Percentiles rank a stretch among this genome's conserved stretches.
These are phyloP conservation scores for Aythya baeri DNA, from an alignment of 2,113 vertebrate species.

Conservation along the genomic window DNA sequence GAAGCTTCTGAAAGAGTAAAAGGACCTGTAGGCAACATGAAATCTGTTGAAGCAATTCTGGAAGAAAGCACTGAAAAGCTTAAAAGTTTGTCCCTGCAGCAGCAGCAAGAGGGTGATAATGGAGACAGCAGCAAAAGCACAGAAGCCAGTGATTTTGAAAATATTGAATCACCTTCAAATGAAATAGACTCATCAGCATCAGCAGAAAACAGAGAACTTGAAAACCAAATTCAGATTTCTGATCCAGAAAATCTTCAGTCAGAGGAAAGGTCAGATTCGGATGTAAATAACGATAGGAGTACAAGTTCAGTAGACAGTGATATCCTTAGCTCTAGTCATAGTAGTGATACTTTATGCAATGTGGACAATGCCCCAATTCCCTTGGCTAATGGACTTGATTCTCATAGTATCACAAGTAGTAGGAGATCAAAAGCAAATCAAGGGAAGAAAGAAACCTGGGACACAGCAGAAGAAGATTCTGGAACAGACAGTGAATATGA, in stretches of 20 bases:
- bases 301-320: conserved; percentile 99
- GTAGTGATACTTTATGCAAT: conserved; percentile 97
- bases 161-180: conserved; percentile 90
- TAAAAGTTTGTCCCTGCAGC: conserved; percentile 92
- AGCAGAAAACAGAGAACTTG: conserved; percentile 88
- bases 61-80: conserved; percentile 98
- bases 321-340: conserved; percentile 98
- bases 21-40: conserved; percentile 78
- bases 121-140: conserved; percentile 96
- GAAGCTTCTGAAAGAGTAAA: conserved; percentile 84
- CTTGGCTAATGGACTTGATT: conserved; percentile 94
- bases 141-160: conserved; percentile 94
- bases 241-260: conserved; percentile 89
- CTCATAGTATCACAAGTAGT: conserved; percentile 97
- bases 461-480: conserved; percentile 97
- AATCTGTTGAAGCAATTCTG: conserved; percentile 93
- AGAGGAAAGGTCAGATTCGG: conserved; percentile 95
- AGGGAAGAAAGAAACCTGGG: conserved; percentile 98
- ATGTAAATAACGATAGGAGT: conserved; percentile 96
- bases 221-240: conserved; percentile 87
- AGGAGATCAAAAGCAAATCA: conserved; percentile 96
- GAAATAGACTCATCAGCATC: conserved; percentile 87
- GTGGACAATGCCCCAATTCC: conserved; percentile 90
- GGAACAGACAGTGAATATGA: conserved; percentile 98
- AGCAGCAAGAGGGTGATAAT: conserved; percentile 84